phyloP scores from a whole-genome alignment of 2,797 vertebrate species.

The Arremon aurantiirostris region DNA sequence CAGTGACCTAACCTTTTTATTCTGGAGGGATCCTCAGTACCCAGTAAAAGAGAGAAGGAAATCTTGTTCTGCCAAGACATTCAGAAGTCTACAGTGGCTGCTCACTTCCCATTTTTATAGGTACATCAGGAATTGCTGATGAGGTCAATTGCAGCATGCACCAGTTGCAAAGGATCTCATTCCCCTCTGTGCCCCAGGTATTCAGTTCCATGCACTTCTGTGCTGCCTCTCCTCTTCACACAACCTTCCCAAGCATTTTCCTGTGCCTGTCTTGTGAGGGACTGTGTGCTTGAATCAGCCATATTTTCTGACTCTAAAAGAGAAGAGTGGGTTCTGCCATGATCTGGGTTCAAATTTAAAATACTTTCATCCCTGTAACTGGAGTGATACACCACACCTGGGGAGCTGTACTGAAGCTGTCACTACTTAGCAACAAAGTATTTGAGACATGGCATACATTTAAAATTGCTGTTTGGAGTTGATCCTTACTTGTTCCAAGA shows the following conservation, averaged over 20 bases:
- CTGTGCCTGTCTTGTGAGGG: neutral
- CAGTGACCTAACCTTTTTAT: neutral
- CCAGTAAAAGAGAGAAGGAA: neutral
- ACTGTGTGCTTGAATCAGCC: neutral
- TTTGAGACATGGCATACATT: neutral
- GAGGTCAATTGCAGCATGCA: neutral
- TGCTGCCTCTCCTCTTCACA: neutral
- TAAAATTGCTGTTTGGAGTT: neutral
- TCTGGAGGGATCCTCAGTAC: neutral
- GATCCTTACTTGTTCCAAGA: neutral
- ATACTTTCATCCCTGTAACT: neutral
- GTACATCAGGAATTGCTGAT: neutral
- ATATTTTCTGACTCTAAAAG: neutral
- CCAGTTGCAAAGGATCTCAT: neutral
- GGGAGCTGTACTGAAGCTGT: neutral
- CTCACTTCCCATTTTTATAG: neutral
- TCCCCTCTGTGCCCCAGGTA: neutral
- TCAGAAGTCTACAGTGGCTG: neutral
- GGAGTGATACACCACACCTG: accelerated
- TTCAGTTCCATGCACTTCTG: neutral
- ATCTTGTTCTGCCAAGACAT: neutral
- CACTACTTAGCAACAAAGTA: neutral
- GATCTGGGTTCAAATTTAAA: neutral
- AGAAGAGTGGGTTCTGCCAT: neutral
- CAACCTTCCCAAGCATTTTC: neutral